Percentiles rank a stretch among this genome's conserved stretches.
Conservation (phyloP, 2,797 vertebrate genomes). For the Acrocephalus scirpaceus region DNA sequence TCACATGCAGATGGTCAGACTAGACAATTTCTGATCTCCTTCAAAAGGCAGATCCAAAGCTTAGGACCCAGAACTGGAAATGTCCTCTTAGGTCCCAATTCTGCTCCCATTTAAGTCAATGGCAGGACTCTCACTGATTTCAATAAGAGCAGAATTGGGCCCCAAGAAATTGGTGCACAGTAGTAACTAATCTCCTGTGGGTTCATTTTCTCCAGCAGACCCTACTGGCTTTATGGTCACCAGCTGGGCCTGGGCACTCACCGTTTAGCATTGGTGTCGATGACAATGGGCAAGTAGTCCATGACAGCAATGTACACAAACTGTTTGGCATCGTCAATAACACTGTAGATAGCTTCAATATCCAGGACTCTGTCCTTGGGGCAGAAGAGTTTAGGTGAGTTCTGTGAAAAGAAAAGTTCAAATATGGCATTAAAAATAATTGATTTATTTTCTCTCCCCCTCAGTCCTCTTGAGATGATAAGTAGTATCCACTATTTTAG, state of each 20-base stretch:
- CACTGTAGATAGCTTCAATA: slow-evolving; percentile 90
- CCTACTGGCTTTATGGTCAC: neutral
- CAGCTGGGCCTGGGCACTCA: slow-evolving; percentile 42
- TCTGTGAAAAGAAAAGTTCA: slow-evolving; percentile 79
- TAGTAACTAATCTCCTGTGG: neutral
- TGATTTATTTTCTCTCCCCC: neutral
- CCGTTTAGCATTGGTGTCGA: slow-evolving; percentile 81
- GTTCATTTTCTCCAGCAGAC: neutral
- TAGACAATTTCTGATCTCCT: slow-evolving; percentile 41
- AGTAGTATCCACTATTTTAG: neutral
- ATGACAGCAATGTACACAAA: slow-evolving; percentile 93
- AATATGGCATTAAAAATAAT: neutral
- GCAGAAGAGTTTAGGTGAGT: slow-evolving; percentile 91
- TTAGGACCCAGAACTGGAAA: slow-evolving; percentile 38
- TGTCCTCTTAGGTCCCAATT: slow-evolving; percentile 57
- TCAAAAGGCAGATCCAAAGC: slow-evolving; percentile 8
- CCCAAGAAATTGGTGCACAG: slow-evolving; percentile 32
- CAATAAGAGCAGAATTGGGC: slow-evolving; percentile 63
- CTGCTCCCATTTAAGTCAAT: slow-evolving; percentile 66
- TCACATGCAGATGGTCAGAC: neutral
- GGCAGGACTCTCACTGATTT: slow-evolving; percentile 66
- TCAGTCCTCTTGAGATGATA: neutral
- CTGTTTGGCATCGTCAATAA: slow-evolving; percentile 87
- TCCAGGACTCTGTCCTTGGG: slow-evolving; percentile 90
- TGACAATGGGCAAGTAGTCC: slow-evolving; percentile 89